These are phyloP conservation scores for Diaprepes abbreviatus DNA, from an alignment of 2,888 invertebrate genomes.

Conservation along the genomic window DNA sequence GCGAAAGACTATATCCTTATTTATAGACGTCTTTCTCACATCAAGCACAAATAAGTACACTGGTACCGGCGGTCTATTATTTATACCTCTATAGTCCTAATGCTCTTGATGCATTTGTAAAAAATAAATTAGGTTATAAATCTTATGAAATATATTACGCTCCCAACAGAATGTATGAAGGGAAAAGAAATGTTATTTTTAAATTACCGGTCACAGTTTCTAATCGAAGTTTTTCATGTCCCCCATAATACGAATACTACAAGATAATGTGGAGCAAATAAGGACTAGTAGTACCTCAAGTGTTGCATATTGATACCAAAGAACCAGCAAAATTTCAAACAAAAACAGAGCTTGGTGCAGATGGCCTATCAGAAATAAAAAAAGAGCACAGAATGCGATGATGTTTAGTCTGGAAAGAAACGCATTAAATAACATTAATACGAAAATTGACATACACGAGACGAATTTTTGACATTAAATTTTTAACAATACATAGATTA, in stretches of 20 bases:
- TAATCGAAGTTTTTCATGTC: conserved; percentile 33
- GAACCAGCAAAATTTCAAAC: neutral
- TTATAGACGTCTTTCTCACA: no score
- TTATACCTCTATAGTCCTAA: no score
- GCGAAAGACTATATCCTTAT: no score
- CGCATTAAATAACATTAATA: neutral
- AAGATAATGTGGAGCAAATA: conserved; percentile 16
- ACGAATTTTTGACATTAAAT: no score
- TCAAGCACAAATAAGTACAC: no score
- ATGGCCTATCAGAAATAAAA: neutral
- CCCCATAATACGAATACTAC: conserved; percentile 28
- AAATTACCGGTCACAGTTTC: conserved; percentile 27
- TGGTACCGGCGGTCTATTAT: no score
- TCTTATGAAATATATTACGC: neutral
- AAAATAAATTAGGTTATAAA: conserved; percentile 9
- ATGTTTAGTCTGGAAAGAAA: neutral
- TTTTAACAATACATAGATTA: no score
- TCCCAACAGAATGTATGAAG: conserved; percentile 2
- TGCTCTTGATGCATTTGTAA: no score
- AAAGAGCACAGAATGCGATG: neutral
- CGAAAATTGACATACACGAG: no score
- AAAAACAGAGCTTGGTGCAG: neutral
- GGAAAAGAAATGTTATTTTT: conserved; percentile 5
- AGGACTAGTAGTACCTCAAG: conserved; percentile 16
- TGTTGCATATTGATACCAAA: neutral